A percentile compares a stretch with the other conserved stretches of the same genome.
Evolutionary conservation across 2,113 vertebrate genomes (phyloP).

Genomic region (Labeo rohita): DNA sequence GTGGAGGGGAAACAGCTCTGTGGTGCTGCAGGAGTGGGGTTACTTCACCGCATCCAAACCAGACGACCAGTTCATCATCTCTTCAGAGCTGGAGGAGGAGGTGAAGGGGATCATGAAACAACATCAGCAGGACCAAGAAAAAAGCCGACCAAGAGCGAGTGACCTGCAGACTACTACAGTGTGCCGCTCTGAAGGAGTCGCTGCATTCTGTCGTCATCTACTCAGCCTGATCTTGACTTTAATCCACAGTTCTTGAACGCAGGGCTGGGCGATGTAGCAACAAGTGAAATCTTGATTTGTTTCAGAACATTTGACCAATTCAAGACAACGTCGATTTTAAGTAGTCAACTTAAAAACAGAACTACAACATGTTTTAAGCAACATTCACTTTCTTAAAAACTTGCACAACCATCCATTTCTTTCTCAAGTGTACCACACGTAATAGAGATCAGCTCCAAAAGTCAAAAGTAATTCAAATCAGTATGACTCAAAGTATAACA

Average conservation of each 20-base stretch:
- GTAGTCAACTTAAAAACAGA: background rate
- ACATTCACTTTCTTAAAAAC: background rate
- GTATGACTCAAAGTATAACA: no score
- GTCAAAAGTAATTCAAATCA: background rate
- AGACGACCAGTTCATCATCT: slow-evolving; percentile 96
- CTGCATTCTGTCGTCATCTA: background rate
- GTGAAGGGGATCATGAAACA: slow-evolving; percentile 98
- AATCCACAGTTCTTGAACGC: background rate
- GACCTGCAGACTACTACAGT: slow-evolving; percentile 86
- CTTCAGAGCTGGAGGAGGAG: slow-evolving; percentile 96
- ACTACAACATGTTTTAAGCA: no score
- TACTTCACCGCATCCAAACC: slow-evolving; percentile 96
- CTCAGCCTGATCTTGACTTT: background rate
- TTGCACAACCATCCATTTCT: background rate
- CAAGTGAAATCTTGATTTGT: no score
- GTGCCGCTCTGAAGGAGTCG: slow-evolving; percentile 86
- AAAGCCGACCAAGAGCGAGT: slow-evolving; percentile 77
- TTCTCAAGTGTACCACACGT: background rate
- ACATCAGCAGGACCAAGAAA: slow-evolving; percentile 88
- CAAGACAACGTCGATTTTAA: background rate
- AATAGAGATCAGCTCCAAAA: background rate
- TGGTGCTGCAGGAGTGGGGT: slow-evolving; percentile 88
- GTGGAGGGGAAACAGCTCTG: slow-evolving; percentile 87
- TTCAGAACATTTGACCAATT: no score
- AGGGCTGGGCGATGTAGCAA: background rate